These are phyloP conservation scores for Perdita meconis DNA, from an alignment of 2,888 invertebrate genomes.

Conservation along the genomic window DNA sequence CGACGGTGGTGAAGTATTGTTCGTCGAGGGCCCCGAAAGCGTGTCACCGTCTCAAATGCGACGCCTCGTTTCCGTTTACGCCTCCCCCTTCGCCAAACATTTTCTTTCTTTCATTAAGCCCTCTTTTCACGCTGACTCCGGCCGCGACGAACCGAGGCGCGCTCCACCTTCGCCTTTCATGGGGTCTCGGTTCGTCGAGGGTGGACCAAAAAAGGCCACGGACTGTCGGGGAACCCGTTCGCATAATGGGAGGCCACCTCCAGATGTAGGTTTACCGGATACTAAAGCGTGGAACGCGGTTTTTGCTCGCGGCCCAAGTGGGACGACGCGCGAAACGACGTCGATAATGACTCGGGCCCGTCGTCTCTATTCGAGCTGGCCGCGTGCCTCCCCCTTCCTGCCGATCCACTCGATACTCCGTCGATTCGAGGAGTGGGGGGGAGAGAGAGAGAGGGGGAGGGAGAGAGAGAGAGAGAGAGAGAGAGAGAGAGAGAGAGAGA, in stretches of 20 bases:
- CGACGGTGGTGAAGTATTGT: no score
- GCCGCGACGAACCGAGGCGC: neutral
- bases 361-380: constrained; percentile 21
- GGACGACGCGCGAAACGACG: constrained; percentile 56
- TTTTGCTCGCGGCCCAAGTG: constrained; percentile 52
- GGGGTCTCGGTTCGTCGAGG: constrained; percentile 60
- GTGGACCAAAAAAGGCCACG: constrained; percentile 66
- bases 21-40: constrained; percentile 44
- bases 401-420: no score
- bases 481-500: no score
- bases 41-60: constrained; percentile 34
- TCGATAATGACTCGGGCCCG: constrained; percentile 45
- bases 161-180: constrained; percentile 64
- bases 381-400: constrained; percentile 2
- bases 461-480: no score
- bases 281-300: constrained; percentile 56
- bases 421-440: no score
- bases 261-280: constrained; percentile 65
- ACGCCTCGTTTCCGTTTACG: constrained; percentile 42
- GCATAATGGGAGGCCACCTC: constrained; percentile 60
- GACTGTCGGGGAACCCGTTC: constrained; percentile 66
- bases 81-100: constrained; percentile 63
- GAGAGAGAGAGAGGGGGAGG: no score
- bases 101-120: constrained; percentile 66
- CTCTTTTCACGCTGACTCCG: constrained; percentile 59